A percentile compares a stretch with the other conserved stretches of the same genome.
Evolutionary conservation across 2,113 vertebrate species (phyloP).

Genomic region (Apaloderma vittatum): DNA sequence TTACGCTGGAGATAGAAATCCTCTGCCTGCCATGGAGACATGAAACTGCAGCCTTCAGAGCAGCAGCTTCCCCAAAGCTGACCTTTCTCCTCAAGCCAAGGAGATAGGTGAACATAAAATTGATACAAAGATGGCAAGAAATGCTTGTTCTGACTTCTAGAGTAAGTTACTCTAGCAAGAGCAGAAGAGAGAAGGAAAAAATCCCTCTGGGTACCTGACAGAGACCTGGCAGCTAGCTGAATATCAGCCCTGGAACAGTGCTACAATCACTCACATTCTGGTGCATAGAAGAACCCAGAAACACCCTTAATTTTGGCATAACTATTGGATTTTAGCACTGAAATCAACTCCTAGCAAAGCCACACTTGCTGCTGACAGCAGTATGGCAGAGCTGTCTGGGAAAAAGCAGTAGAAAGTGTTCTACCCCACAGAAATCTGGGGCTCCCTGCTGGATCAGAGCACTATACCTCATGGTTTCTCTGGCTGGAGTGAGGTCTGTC

Average conservation of each 20-base stretch:
- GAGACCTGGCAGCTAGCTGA: neutral
- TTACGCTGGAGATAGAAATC: neutral
- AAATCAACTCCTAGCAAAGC: neutral
- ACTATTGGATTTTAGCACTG: neutral
- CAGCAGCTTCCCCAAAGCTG: neutral
- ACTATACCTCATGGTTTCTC: neutral
- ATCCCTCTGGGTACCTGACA: neutral
- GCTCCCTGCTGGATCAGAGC: neutral
- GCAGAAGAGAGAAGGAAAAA: neutral
- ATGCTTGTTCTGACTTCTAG: neutral
- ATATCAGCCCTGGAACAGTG: neutral
- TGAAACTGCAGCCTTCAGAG: neutral
- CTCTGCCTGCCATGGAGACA: neutral
- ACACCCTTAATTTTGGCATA: neutral
- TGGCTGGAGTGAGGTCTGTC: neutral
- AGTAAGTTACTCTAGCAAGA: neutral
- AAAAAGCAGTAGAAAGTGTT: neutral
- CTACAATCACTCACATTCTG: neutral
- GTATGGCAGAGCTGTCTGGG: neutral
- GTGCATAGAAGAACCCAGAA: neutral
- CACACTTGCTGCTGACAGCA: neutral
- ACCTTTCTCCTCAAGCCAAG: neutral
- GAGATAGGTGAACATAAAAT: neutral
- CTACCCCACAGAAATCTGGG: neutral
- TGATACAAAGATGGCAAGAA: neutral